phyloP scores from a whole-genome alignment of 2,888 invertebrate species.

The Chouioia cunea region DNA sequence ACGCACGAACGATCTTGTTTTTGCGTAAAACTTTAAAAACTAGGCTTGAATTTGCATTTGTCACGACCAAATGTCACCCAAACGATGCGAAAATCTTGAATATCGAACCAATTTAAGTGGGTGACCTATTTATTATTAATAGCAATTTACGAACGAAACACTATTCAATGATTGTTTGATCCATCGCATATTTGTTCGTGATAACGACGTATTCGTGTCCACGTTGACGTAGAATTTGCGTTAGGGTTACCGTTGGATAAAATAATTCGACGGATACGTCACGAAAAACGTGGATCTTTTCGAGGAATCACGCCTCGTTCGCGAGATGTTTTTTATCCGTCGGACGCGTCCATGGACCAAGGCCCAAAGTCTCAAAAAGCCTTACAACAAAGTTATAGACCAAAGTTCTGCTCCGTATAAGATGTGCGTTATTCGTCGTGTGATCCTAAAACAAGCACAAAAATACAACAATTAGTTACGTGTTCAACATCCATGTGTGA shows the following conservation, averaged over 20 bases:
- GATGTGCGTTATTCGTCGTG: too few species aligned
- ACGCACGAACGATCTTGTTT: neutral
- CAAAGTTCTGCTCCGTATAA: too few species aligned
- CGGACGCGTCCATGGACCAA: conserved; percentile 21
- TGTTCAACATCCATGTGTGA: neutral
- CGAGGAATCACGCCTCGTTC: neutral
- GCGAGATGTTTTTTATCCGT: conserved; percentile 11
- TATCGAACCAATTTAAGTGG: too few species aligned
- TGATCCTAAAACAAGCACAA: neutral
- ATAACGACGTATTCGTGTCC: too few species aligned
- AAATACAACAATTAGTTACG: neutral
- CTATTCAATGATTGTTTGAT: too few species aligned
- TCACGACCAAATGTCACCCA: conserved; percentile 5
- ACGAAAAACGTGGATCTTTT: conserved; percentile 2
- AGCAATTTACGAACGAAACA: too few species aligned
- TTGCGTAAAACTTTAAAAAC: neutral
- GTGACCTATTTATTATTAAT: too few species aligned
- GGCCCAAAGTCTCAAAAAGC: conserved; percentile 29
- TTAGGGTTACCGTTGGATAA: too few species aligned
- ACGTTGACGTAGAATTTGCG: too few species aligned
- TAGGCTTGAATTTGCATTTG: neutral
- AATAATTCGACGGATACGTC: neutral
- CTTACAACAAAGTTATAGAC: conserved; percentile 26
- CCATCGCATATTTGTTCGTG: too few species aligned
- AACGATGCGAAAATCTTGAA: neutral